Conservation (phyloP, 1,140 invertebrate genomes). For the Drosophila ercepeae region DNA sequence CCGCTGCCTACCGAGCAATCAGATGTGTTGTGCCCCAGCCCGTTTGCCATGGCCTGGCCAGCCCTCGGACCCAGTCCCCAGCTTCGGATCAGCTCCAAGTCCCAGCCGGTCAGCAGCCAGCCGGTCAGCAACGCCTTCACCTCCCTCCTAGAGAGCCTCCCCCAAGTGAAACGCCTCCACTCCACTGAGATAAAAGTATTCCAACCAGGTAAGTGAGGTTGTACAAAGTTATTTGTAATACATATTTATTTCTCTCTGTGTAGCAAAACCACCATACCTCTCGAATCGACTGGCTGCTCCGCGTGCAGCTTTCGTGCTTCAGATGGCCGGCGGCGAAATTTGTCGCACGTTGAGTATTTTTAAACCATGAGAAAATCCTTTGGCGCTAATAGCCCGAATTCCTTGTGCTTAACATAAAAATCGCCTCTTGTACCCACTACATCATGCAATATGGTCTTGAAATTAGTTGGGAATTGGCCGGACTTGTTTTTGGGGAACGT, state of each 20-base stretch:
- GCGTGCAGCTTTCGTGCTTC: constrained; percentile 80
- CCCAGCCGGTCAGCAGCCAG: constrained; percentile 11
- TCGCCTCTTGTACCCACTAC: constrained; percentile 72
- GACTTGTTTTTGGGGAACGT: no score
- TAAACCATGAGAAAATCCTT: constrained; percentile 84
- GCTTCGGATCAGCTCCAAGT: constrained; percentile 9
- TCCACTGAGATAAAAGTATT: not conserved
- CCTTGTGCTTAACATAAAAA: constrained; percentile 82
- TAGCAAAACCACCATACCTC: constrained; percentile 9
- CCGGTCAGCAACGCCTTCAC: constrained; percentile 32
- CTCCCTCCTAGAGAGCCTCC: constrained; percentile 30
- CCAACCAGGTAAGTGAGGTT: no score
- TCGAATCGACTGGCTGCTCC: constrained; percentile 42
- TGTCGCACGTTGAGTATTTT: constrained; percentile 83
- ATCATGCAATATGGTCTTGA: constrained; percentile 66
- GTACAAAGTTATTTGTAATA: no score
- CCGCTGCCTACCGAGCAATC: constrained; percentile 67
- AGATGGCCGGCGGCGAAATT: constrained; percentile 79
- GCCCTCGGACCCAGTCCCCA: constrained; percentile 24
- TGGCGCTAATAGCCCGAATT: constrained; percentile 83
- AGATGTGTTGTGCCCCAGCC: constrained; percentile 55
- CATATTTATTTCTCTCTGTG: constrained; percentile 16
- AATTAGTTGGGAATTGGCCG: constrained; percentile 59
- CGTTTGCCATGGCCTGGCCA: constrained; percentile 44
- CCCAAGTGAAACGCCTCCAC: constrained; percentile 25